Base-by-base conservation (phyloP, 2,888 invertebrate species). In the Oxyteleia sp. region DNA sequence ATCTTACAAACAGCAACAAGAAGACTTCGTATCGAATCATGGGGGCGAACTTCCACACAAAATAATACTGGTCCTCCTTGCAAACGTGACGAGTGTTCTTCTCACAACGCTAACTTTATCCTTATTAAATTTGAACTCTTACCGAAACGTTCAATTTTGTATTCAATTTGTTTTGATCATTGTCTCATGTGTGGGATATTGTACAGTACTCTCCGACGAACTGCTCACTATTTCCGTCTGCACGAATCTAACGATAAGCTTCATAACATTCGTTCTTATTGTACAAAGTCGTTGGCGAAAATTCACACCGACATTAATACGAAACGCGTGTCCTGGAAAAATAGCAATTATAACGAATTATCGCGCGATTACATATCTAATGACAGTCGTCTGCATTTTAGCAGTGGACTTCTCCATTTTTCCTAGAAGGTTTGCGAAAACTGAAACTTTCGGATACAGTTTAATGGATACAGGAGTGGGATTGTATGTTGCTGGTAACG, bases 381-480 rank as follows among this genome's bases (percentile, higher is more conserved):
- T 96, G 51, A 97, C 98, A 3, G 95, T 95, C 0, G 94, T 97
- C 68, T 96, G 96, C 84, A 99, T 99, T 86, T 94, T 99, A 76
- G 99, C 98, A 0, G 98, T 99, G 0, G 99, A 99, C 93, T 99
- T 99, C 91, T 94, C 94, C 53, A 94, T 96, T 63, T 99, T 98
- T 92, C 99, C 99, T 0, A 94, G 96, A 53, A 94, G 96, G 87
- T 97, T 97, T 92, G 97, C 97, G 0, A 99, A 99, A 94, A 98
- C 98, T 0, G 97, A 97, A 90, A 95, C 93, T 0, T 97, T 95
- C 94, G 99, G 99, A 0, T 97, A 95, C 88, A 96, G 98, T 91
- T 92, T 98, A 23, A 99, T 99, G 99, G 99, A 99, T 91, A 95
- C 97, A 8, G 99, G 99, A 8, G 99, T 99, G 2, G 99, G 98